A percentile compares a stretch with the other conserved stretches of the same genome.
These are phyloP conservation scores for Beroe ovata DNA, from an alignment of 37 sponge, comb jelly and placozoan genomes.

Conservation along the genomic window DNA sequence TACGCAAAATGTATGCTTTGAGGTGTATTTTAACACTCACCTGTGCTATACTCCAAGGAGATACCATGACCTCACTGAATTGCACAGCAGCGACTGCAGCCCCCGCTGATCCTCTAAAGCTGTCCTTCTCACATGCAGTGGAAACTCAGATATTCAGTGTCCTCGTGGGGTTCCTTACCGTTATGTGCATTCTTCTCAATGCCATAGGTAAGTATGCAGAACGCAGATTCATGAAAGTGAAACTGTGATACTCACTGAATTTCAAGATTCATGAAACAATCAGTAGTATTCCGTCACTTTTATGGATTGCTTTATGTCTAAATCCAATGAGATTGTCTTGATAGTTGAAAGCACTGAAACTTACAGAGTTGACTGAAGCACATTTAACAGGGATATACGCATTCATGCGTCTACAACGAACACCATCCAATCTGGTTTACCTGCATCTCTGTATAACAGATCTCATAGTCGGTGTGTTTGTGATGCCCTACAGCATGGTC, in stretches of 20 bases:
- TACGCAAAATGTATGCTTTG: no score
- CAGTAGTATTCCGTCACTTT: no score
- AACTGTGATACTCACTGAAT: no score
- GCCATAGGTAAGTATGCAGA: constrained; percentile 44
- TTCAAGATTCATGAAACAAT: no score
- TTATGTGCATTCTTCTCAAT: constrained; percentile 50
- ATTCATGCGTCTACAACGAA: constrained; percentile 7
- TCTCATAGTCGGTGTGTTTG: constrained; percentile 42
- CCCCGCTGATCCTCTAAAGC: no score
- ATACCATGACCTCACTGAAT: no score
- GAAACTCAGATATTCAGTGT: constrained; percentile 19
- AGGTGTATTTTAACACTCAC: no score
- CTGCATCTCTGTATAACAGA: constrained; percentile 62
- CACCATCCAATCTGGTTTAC: constrained; percentile 53
- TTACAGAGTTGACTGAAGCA: not conserved
- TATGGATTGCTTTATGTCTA: no score
- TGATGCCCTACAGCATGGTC: constrained; percentile 61
- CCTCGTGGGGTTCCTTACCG: constrained; percentile 50
- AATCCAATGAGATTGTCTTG: no score
- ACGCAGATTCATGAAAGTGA: no score
- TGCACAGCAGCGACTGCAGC: no score
- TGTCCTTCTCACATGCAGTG: not conserved
- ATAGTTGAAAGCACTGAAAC: not conserved
- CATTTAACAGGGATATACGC: constrained; percentile 32
- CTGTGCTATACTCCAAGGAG: no score